phyloP scores from a whole-genome alignment of 2,113 vertebrate species.

The Myrmophylax atrothorax region DNA sequence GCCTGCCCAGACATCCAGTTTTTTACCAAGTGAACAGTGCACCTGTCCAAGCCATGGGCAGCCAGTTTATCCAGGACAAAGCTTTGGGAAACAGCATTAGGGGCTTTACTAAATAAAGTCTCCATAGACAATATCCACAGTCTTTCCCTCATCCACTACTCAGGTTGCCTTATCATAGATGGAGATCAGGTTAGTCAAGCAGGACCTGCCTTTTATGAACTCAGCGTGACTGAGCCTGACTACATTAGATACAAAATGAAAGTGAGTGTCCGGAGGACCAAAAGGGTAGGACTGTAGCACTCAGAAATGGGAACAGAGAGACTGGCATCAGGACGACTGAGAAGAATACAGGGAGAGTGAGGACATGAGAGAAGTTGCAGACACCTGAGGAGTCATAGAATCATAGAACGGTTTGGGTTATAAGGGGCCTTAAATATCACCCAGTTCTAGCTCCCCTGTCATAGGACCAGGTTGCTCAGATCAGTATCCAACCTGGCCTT shows the following conservation, averaged over 20 bases:
- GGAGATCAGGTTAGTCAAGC: neutral
- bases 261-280: neutral
- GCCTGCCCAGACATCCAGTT: neutral
- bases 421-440: neutral
- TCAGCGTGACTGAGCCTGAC: neutral
- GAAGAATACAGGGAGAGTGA: neutral
- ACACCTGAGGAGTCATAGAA: neutral
- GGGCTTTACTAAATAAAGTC: neutral
- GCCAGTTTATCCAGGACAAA: neutral
- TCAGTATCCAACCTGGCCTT: neutral
- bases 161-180: neutral
- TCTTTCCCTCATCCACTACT: neutral
- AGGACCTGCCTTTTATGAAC: neutral
- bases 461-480: neutral
- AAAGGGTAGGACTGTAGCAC: neutral
- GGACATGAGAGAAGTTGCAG: neutral
- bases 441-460: neutral
- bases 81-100: neutral
- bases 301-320: neutral
- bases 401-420: neutral
- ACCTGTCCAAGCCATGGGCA: neutral
- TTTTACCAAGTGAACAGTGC: neutral
- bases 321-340: neutral
- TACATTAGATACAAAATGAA: neutral
- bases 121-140: neutral